These are phyloP conservation scores for Drepanosiphum platanoidis DNA, from an alignment of 2,888 invertebrate species.

Conservation along the genomic window DNA sequence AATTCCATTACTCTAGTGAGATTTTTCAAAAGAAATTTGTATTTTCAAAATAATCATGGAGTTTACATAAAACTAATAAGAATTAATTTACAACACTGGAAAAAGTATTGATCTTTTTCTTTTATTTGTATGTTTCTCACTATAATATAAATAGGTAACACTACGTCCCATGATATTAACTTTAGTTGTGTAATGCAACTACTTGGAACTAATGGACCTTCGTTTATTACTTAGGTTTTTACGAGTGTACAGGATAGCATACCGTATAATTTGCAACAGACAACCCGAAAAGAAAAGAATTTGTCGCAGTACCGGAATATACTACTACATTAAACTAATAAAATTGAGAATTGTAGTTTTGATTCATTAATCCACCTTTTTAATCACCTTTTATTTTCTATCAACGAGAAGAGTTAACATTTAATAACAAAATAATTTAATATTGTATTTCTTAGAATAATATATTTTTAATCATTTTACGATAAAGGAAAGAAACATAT, in stretches of 20 bases:
- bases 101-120: background rate
- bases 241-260: background rate
- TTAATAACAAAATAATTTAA: no score
- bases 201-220: background rate
- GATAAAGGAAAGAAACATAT: no score
- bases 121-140: background rate
- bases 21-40: no score
- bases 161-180: background rate
- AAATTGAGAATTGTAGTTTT: background rate
- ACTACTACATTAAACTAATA: background rate
- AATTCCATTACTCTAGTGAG: no score
- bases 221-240: slow-evolving; percentile 27
- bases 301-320: background rate
- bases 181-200: background rate
- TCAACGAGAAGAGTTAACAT: no score
- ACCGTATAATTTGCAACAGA: background rate
- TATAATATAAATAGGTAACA: background rate
- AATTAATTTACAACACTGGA: background rate
- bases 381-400: no score
- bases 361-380: no score
- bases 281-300: background rate
- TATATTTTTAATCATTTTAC: no score
- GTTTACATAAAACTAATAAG: background rate
- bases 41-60: background rate
- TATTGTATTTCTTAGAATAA: no score